phyloP scores from a whole-genome alignment of 1,140 invertebrate genomes.

The Drosophila lacertosa region DNA sequence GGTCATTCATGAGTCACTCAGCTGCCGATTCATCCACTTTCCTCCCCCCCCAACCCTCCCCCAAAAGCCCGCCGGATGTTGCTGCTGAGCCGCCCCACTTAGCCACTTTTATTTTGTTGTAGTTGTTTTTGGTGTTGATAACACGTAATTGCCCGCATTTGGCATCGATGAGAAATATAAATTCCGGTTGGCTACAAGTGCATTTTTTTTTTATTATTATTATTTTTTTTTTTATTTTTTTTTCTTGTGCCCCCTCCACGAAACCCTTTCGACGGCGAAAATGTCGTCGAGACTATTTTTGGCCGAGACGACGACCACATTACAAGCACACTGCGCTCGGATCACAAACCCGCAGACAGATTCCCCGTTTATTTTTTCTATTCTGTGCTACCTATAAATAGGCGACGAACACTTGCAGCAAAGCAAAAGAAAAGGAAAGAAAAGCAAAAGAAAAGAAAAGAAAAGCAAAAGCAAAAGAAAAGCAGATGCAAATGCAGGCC shows the following conservation, averaged over 20 bases:
- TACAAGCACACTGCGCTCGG: neutral
- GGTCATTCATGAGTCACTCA: conserved; percentile 33
- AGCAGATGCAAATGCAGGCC: conserved; percentile 19
- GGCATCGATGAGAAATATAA: conserved; percentile 13
- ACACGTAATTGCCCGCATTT: conserved; percentile 1
- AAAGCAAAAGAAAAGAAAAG: too few species aligned
- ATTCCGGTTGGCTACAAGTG: neutral
- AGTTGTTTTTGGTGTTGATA: too few species aligned
- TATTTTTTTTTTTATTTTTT: too few species aligned
- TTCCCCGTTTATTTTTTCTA: neutral
- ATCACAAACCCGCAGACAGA: neutral
- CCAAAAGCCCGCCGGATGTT: conserved; percentile 9
- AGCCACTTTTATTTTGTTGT: conserved; percentile 13
- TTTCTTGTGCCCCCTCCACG: too few species aligned
- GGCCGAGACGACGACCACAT: conserved; percentile 18
- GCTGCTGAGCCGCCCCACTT: neutral
- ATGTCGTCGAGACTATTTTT: conserved; percentile 33
- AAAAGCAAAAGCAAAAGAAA: too few species aligned
- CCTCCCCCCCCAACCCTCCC: too few species aligned
- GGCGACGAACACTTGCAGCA: conserved; percentile 8
- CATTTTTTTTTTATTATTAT: too few species aligned
- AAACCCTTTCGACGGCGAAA: neutral
- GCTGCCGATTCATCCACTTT: neutral
- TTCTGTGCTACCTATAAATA: too few species aligned
- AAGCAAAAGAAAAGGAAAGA: too few species aligned